phyloP scores from a whole-genome alignment of 2,797 vertebrate genomes.

The Paratrypauchen microcephalus region DNA sequence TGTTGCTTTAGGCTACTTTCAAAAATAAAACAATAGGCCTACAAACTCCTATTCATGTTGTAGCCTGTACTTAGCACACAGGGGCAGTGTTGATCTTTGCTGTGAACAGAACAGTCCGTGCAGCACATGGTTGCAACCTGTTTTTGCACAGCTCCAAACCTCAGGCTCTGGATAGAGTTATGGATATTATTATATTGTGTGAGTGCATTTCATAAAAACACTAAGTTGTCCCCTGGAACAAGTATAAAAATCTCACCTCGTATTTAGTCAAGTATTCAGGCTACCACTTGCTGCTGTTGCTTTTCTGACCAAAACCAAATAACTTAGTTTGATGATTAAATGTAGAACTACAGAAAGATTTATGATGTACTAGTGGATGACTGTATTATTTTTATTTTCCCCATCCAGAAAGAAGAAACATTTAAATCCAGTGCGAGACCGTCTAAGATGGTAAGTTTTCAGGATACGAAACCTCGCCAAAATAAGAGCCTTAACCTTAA shows the following conservation, averaged over 20 bases:
- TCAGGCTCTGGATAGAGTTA: not conserved
- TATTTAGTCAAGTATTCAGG: slow-evolving; percentile 1
- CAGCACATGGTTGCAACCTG: not conserved
- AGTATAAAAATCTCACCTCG: slow-evolving; percentile 1
- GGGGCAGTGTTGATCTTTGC: slow-evolving; percentile 45
- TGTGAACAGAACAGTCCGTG: not conserved
- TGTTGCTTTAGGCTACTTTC: not conserved
- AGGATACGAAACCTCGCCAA: slow-evolving; percentile 36
- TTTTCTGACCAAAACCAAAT: not conserved
- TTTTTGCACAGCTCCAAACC: slow-evolving; percentile 15
- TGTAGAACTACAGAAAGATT: slow-evolving; percentile 7
- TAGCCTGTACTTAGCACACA: slow-evolving; percentile 41
- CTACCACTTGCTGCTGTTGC: not conserved
- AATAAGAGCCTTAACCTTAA: slow-evolving; percentile 29
- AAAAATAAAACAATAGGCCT: not conserved
- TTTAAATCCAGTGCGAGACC: slow-evolving; percentile 12
- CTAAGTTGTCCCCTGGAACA: slow-evolving; percentile 5
- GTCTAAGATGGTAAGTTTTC: slow-evolving; percentile 24
- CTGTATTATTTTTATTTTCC: slow-evolving; percentile 9
- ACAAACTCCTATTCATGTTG: not conserved
- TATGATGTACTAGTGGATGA: slow-evolving; percentile 24
- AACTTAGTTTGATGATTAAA: not conserved
- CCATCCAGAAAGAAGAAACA: slow-evolving; percentile 7
- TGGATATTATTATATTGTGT: slow-evolving; percentile 2
- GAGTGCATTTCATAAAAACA: slow-evolving; percentile 2